Evolutionary conservation across 1,140 invertebrate species (phyloP).

Genomic region (Drosophila arizonae): DNA sequence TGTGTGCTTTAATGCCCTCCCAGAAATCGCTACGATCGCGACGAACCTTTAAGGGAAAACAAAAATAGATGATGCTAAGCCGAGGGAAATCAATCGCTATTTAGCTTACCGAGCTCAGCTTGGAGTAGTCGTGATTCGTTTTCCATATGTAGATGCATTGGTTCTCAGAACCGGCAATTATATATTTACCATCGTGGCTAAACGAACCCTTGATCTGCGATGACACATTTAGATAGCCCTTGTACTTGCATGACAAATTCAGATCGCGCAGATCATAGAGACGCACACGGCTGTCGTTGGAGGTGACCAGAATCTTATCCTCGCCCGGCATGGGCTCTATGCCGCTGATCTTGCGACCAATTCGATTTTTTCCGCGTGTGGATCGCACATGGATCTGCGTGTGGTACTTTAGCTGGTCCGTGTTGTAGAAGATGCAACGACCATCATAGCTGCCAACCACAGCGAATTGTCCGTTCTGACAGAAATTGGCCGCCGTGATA

Average conservation of each 20-base stretch:
- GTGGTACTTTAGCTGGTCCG: constrained; percentile 98
- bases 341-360: constrained; percentile 97
- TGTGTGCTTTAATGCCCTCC: constrained; percentile 99
- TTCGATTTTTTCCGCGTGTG: constrained; percentile 96
- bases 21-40: constrained; percentile 98
- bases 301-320: constrained; percentile 98
- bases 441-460: constrained; percentile 99
- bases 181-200: constrained; percentile 98
- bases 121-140: constrained; percentile 97
- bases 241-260: constrained; percentile 98
- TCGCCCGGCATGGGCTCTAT: constrained; percentile 98
- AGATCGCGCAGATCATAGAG: constrained; percentile 98
- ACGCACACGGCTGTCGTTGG: constrained; percentile 98
- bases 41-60: constrained; percentile 82
- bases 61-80: not conserved
- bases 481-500: constrained; percentile 99
- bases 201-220: constrained; percentile 99
- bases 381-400: constrained; percentile 98
- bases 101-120: constrained; percentile 93
- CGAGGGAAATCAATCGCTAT: not conserved
- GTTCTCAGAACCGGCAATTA: constrained; percentile 99
- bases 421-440: constrained; percentile 98
- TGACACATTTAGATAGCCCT: constrained; percentile 96
- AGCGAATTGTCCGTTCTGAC: constrained; percentile 98
- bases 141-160: constrained; percentile 99